Base-by-base conservation (phyloP, 2,113 vertebrate species). In the Tenebrosternarchus preto region DNA sequence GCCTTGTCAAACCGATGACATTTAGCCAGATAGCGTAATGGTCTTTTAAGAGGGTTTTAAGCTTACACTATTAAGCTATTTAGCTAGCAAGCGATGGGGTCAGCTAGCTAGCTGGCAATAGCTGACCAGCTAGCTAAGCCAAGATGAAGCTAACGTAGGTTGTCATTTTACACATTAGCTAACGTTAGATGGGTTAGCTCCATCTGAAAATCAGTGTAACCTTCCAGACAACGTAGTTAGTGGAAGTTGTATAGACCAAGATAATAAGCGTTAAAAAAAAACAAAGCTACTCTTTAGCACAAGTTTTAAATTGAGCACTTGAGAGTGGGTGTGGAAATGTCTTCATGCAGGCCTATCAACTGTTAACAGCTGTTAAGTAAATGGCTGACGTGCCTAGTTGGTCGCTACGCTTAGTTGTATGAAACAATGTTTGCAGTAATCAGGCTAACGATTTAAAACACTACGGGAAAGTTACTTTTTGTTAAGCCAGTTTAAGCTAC, bases 281-380 rank as follows among this genome's bases (percentile, higher is more conserved):
- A 6, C 20, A 39, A 11, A 20, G 1, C 25, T 55, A 22, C 17
- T n/a, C 11, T 39, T 22, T 9, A 39, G 11, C 16, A 16, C 24
- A 12, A 16, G 0, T 61, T 24, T 20, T 15, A 27, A 27, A 68
- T 3, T 57, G 1, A 43, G n/a, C 22, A 36, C 19, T 12, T 68
- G 27, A 59, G 12, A 55, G 43, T 68, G 75, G 61, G 61, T 66
- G 75, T 67, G 75, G 60, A 39, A 68, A 68, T 9, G 2, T 22
- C 31, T 39, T 39, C 31, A 68, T 3, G 2, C 31, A 22, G 64
- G 64, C 64, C 64, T 68, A 2, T 68, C 20, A 66, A 39, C 20
- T 68, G 22, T 66, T 31, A 39, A 36, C 64, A 68, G 64, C 64
- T 68, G 64, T 68, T 68, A 22, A 33, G 29, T 29, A 17, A 63